These are phyloP conservation scores for Nesometra sesokonis DNA, from an alignment of 35 echinoderm and acorn worm genomes.

Conservation along the genomic window DNA sequence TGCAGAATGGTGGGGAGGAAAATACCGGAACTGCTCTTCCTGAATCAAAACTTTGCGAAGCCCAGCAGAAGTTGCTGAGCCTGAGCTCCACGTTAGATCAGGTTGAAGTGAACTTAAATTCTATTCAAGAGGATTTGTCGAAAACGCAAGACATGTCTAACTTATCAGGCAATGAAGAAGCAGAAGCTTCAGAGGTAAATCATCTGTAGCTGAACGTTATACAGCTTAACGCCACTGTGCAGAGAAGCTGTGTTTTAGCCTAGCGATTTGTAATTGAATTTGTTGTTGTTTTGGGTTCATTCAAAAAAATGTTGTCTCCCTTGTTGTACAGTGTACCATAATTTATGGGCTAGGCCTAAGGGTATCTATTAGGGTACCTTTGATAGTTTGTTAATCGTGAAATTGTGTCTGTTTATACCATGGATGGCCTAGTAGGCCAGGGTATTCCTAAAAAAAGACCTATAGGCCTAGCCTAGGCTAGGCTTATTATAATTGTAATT, in stretches of 20 bases:
- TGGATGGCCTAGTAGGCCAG: too few species aligned
- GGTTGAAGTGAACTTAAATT: not conserved
- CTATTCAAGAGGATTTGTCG: not conserved
- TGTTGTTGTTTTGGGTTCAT: too few species aligned
- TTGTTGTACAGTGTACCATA: too few species aligned
- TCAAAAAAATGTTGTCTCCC: too few species aligned
- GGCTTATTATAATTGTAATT: too few species aligned
- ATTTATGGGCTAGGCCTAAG: too few species aligned
- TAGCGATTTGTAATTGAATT: too few species aligned
- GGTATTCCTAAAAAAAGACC: too few species aligned
- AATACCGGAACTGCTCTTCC: slow-evolving; percentile 33
- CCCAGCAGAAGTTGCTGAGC: not conserved
- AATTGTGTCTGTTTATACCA: too few species aligned
- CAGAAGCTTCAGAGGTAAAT: slow-evolving; percentile 81
- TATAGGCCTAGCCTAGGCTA: too few species aligned
- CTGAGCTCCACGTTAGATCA: slow-evolving; percentile 4
- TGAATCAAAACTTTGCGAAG: slow-evolving; percentile 2
- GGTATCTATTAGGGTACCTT: too few species aligned
- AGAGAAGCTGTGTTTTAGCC: not conserved
- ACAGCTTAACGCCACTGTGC: not conserved
- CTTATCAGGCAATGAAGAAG: slow-evolving; percentile 90
- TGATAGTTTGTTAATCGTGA: too few species aligned
- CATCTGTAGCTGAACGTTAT: not conserved
- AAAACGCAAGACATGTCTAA: slow-evolving; percentile 34
- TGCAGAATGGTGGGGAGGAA: slow-evolving; percentile 94